Evolutionary conservation across 2,888 invertebrate species (phyloP).

Genomic region (Parnassius glacialis): DNA sequence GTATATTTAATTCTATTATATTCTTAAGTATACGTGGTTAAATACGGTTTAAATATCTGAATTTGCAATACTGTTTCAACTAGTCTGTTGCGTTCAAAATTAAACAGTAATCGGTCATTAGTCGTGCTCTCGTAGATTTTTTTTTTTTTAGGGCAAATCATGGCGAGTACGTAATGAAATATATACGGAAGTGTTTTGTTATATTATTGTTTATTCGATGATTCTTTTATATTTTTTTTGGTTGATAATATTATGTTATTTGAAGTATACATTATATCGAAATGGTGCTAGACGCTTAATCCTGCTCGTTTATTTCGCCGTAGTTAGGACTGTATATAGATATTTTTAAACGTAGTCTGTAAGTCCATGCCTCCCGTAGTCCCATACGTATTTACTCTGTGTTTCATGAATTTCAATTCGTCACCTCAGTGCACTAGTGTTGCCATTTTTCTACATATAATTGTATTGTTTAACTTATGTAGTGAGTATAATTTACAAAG

Average conservation of each 20-base stretch:
- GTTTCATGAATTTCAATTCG: slow-evolving; percentile 35
- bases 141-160: slow-evolving; percentile 31
- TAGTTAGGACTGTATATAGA: slow-evolving; percentile 62
- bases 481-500: slow-evolving; percentile 55
- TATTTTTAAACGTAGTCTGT: slow-evolving; percentile 43
- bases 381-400: slow-evolving; percentile 11
- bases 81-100: slow-evolving; percentile 71
- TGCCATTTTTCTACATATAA: slow-evolving; percentile 51
- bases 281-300: slow-evolving; percentile 79
- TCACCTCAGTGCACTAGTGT: slow-evolving; percentile 53
- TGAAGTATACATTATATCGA: slow-evolving; percentile 71
- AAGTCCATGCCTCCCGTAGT: slow-evolving; percentile 31
- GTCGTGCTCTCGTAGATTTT: not conserved
- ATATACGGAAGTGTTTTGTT: slow-evolving; percentile 48
- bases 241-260: slow-evolving; percentile 75
- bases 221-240: slow-evolving; percentile 59
- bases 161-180: slow-evolving; percentile 32
- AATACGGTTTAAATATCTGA: slow-evolving; percentile 50
- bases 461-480: slow-evolving; percentile 35
- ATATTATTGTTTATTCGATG: slow-evolving; percentile 54
- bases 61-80: slow-evolving; percentile 67
- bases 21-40: slow-evolving; percentile 57
- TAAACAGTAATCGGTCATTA: slow-evolving; percentile 47
- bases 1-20: slow-evolving; percentile 54
- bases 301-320: slow-evolving; percentile 63